phyloP scores from a whole-genome alignment of 2,113 vertebrate genomes.

The Poeciliopsis turrubarensis region DNA sequence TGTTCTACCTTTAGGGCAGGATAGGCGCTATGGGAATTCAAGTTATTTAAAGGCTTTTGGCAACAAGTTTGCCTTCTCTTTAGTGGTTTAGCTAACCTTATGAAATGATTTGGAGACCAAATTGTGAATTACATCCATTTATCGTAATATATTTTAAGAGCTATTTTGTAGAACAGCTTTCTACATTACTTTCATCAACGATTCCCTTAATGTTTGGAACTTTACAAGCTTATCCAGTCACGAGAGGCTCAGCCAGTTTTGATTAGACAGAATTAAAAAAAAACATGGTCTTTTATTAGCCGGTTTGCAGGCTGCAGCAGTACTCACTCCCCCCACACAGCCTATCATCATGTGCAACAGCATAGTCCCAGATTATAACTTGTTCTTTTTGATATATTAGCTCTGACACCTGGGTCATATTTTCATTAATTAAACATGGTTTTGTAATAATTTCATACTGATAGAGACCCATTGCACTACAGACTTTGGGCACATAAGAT shows the following conservation, averaged over 20 bases:
- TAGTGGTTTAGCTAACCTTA: too few relatives aligned
- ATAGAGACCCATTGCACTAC: constrained; percentile 57
- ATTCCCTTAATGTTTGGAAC: background rate
- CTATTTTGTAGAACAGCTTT: background rate
- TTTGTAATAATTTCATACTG: constrained; percentile 64
- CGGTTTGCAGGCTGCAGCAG: constrained; percentile 1
- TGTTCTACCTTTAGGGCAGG: background rate
- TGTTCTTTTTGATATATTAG: constrained; percentile 64
- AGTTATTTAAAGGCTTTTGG: background rate
- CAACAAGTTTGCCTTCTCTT: background rate
- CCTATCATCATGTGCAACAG: constrained; percentile 13
- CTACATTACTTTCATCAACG: constrained; percentile 1
- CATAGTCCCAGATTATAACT: constrained; percentile 24
- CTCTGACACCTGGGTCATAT: constrained; percentile 71
- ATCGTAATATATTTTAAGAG: background rate
- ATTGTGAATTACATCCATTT: background rate
- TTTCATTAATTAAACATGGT: constrained; percentile 75
- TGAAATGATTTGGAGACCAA: background rate
- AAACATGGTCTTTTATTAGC: constrained; percentile 1
- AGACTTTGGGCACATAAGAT: constrained; percentile 61
- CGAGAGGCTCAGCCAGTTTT: constrained; percentile 7
- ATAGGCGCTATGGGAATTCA: background rate
- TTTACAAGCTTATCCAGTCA: constrained; percentile 7
- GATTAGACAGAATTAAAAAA: background rate
- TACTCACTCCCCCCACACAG: background rate